A percentile compares a stretch with the other conserved stretches of the same genome.
Conservation (phyloP, 2,797 vertebrate genomes). For the Girardinus metallicus region DNA sequence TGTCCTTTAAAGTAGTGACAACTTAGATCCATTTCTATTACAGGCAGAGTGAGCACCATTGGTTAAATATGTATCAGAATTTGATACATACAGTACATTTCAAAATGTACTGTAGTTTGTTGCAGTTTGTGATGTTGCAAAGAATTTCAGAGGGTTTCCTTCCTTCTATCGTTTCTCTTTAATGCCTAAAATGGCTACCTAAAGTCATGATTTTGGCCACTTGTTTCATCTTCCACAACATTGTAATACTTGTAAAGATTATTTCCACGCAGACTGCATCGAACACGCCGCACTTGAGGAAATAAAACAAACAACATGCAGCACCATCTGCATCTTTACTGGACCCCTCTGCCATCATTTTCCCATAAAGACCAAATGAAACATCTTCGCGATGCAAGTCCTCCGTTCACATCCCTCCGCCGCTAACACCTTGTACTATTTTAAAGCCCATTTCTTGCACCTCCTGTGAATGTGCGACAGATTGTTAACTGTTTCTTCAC, state of each 20-base stretch:
- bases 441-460: constrained; percentile 62
- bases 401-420: constrained; percentile 25
- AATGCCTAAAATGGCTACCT: not conserved
- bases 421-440: constrained; percentile 67
- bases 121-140: not conserved
- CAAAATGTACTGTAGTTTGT: no score
- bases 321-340: constrained; percentile 6
- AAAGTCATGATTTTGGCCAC: not conserved
- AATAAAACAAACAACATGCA: not conserved
- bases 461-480: constrained; percentile 65
- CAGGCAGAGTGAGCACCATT: not conserved
- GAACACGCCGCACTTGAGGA: not conserved
- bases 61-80: not conserved
- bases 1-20: not conserved
- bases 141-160: not conserved
- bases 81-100: not conserved
- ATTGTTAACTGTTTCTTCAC: constrained; percentile 73
- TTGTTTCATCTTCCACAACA: not conserved
- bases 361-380: not conserved
- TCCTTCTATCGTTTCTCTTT: not conserved
- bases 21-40: not conserved
- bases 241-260: not conserved
- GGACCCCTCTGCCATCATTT: not conserved
- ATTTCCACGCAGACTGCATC: not conserved
- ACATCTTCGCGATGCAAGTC: constrained; percentile 18